Base-by-base conservation (phyloP, 2,797 vertebrate genomes). In the Heterohyrax brucei region DNA sequence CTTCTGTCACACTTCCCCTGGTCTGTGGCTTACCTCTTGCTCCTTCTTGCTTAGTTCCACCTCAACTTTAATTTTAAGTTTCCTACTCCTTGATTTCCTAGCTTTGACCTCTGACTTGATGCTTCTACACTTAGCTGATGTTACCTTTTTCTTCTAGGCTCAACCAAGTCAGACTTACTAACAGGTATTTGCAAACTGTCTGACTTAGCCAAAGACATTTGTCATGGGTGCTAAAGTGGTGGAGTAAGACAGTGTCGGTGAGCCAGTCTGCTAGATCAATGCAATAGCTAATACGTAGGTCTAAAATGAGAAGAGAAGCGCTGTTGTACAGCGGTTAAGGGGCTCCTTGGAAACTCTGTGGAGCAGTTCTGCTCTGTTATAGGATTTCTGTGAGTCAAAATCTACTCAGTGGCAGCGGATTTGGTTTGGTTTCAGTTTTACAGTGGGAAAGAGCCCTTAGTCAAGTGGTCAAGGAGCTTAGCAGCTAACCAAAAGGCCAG, bases 141-240 rank as follows among this genome's bases (percentile, higher is more conserved):
- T n/a, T 14, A 46, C 70, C 26, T 44, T 79, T 95, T 73, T 79
- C 48, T 81, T 87, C 66, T 90, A 77, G 73, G 72, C 1, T 72
- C 26, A 81, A 61, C 22, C 46, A 95, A 93, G 22, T 78, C 33
- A 91, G 66, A 72, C 14, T 50, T 80, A 44, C 2, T 92, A 59
- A 78, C 7, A 68, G 19, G 30, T 88, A 46, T 44, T 76, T 64
- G 53, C 85, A n/a, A 89, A n/a, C 9, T 95, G 87, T 75, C 5
- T 88, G 28, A 14, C 44, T 77, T 87, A 93, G 46, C 64, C 4
- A 44, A 84, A 84, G 56, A 9, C 30, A 80, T 64, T 80, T 44
- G 44, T 83, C 33, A 33, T 26, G 6, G 62, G 24, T 1, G 14
- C 6, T 30, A 56, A 64, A n/a, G 19, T 81, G 77, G 28, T 56